These are phyloP conservation scores for Lymantria dispar DNA, from an alignment of 2,888 invertebrate species.

Conservation along the genomic window DNA sequence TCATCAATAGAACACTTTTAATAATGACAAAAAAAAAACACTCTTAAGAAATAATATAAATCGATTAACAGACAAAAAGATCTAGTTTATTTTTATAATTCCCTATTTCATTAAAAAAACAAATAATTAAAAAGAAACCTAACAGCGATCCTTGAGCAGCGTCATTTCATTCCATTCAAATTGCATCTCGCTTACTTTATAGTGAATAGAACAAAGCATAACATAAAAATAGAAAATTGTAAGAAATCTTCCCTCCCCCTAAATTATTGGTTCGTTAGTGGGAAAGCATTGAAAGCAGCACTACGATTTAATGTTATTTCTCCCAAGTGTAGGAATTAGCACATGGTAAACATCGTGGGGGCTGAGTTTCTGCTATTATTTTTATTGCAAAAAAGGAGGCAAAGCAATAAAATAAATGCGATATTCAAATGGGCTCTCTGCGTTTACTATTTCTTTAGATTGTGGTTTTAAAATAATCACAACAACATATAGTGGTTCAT, in stretches of 20 bases:
- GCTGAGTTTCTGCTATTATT: conserved; percentile 33
- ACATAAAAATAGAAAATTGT: conserved; percentile 33
- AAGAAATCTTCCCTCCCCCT: conserved; percentile 50
- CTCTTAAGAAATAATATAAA: no score
- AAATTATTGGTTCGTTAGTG: conserved; percentile 73
- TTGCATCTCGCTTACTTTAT: conserved; percentile 7
- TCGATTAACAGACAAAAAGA: no score
- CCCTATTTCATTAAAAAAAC: background rate
- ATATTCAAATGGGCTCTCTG: conserved; percentile 16
- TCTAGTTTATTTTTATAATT: no score
- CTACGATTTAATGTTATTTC: conserved; percentile 75
- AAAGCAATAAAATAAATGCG: conserved; percentile 24
- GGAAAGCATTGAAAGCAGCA: conserved; percentile 55
- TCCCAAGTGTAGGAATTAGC: conserved; percentile 73
- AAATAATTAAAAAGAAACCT: conserved; percentile 1
- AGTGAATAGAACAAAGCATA: conserved; percentile 18
- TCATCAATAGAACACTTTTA: no score
- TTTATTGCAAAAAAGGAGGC: conserved; percentile 29
- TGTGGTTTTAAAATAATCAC: no score
- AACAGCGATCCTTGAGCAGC: conserved; percentile 4
- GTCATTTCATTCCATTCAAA: conserved; percentile 6
- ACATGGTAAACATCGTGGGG: conserved; percentile 60
- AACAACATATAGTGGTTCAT: no score
- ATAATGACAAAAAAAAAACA: no score
- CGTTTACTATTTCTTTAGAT: no score